Evolutionary conservation across 2,797 vertebrate species (phyloP), one percentile per base, ranked within the genome.

Genomic region (Smutsia gigantea): DNA sequence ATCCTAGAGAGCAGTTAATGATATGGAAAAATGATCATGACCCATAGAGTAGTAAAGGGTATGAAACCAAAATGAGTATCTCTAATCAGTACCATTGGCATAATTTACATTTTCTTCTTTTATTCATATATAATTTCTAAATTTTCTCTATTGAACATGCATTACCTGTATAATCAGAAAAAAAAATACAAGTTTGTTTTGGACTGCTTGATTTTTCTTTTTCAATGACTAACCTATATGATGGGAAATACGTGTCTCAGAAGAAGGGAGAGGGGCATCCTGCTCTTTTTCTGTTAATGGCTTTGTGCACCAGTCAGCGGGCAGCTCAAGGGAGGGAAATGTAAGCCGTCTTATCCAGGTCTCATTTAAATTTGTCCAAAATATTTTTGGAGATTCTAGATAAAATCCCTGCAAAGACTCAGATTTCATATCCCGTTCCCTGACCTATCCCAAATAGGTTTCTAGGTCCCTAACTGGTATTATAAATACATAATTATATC

Each of bases 401-500:
- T 25, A 1, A 15, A 96, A 31, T 39, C 69, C 46, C 51, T 61
- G 27, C 49, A 49, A 81, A 87, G 68, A 94, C 34, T 66, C 23
- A 55, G 51, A 69, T 83, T 82, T 91, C 83, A 95, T 8, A 39
- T 25, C 55, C 31, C 61, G 27, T 91, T 83, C 79, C 87, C 93
- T 96, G 84, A 97, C 86, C 89, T 87, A 94, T 68, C 77, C 51
- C 63, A 96, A 94, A 74, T 92, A 97, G 96, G 91, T 93, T 90
- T 95, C 88, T 88, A 87, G 87, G 89, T 87, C 89, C 63, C 94
- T 89, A 66, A 78, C 7, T 79, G 49, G 27, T 49, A 91, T 91
- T 95, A 96, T 90, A 96, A 97, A 93, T 87, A 97, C 18, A 55
- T 27, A 88, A 95, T 95, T 97, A 74, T 95, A 96, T 86, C 77